These are phyloP conservation scores for Bos indicus DNA, from an alignment of 2,113 vertebrate species.

Conservation along the genomic window DNA sequence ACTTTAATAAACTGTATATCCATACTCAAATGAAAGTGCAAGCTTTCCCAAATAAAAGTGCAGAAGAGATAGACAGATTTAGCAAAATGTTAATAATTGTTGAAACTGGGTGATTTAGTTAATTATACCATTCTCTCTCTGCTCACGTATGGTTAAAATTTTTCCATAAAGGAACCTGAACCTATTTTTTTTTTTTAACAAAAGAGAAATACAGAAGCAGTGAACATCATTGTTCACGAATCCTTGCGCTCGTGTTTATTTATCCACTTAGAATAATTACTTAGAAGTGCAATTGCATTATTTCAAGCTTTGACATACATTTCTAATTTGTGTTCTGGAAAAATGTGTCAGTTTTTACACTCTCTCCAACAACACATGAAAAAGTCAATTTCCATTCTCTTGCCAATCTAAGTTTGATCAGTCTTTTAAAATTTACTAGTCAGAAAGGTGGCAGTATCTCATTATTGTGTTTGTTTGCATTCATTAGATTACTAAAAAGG, in stretches of 20 bases:
- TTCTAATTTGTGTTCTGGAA: conserved; percentile 33
- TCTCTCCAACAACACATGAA: neutral
- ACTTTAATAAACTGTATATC: neutral
- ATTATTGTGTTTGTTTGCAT: neutral
- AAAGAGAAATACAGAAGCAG: neutral
- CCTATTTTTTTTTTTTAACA: neutral
- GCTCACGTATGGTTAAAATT: neutral
- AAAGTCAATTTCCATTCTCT: conserved; percentile 12
- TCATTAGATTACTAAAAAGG: neutral
- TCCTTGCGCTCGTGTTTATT: neutral
- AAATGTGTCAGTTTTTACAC: conserved; percentile 6
- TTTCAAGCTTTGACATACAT: conserved; percentile 29
- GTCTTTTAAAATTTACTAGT: neutral
- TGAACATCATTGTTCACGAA: neutral
- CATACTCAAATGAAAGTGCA: neutral
- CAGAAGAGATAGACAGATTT: neutral
- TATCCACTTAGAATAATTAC: conserved; percentile 35
- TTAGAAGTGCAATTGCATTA: conserved; percentile 32
- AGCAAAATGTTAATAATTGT: neutral
- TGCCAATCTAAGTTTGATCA: neutral
- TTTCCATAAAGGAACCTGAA: neutral
- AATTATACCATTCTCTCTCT: neutral
- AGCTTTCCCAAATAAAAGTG: neutral
- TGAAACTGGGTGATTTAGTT: neutral
- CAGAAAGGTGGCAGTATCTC: neutral